Evolutionary conservation across 1,140 invertebrate genomes (phyloP).

Genomic region (Spodoptera litura): DNA sequence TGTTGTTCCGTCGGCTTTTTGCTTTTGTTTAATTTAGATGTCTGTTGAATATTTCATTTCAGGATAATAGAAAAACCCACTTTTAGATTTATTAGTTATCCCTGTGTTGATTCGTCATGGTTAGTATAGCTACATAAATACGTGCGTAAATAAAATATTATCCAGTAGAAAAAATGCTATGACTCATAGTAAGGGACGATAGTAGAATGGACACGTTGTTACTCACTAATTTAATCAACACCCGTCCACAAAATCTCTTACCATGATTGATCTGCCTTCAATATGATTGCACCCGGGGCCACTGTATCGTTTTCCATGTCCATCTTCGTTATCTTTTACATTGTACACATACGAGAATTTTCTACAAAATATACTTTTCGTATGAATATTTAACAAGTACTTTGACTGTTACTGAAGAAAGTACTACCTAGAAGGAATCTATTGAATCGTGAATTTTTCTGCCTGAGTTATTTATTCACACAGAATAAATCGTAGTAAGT

Average conservation of each 20-base stretch:
- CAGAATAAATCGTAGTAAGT: no score
- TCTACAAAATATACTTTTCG: no score
- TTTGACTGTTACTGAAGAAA: no score
- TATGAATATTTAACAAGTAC: no score
- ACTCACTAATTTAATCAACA: conserved; percentile 66
- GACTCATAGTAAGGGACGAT: conserved; percentile 13
- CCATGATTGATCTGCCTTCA: conserved; percentile 19
- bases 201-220: conserved; percentile 60
- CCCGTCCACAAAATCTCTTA: conserved; percentile 34
- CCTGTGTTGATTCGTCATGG: neutral
- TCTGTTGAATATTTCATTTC: neutral
- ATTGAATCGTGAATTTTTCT: no score
- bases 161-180: neutral
- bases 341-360: neutral
- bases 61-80: neutral
- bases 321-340: conserved; percentile 2
- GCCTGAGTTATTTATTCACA: no score
- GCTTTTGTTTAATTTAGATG: conserved; percentile 24
- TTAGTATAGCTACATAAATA: neutral
- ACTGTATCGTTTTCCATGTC: conserved; percentile 42
- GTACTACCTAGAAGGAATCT: no score
- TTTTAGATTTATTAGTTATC: neutral
- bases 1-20: conserved; percentile 11
- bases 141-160: neutral
- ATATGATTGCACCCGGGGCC: conserved; percentile 45